phyloP scores from a whole-genome alignment of 1,140 invertebrate genomes.

The Ostrea edulis region DNA sequence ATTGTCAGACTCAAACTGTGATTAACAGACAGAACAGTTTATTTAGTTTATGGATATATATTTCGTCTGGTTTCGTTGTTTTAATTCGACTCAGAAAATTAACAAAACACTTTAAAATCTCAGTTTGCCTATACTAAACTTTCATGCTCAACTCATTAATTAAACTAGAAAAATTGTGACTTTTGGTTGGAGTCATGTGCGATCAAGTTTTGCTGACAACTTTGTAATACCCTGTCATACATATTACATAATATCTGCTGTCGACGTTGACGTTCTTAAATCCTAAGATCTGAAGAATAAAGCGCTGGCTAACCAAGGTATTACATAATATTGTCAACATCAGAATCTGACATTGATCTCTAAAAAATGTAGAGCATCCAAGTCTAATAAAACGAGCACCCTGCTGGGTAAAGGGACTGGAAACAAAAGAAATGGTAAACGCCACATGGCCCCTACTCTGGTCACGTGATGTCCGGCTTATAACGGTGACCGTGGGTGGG shows the following conservation, averaged over 20 bases:
- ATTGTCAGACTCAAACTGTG: too few species aligned
- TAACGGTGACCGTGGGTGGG: background rate
- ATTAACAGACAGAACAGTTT: too few species aligned
- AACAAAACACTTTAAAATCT: too few species aligned
- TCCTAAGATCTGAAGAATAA: background rate
- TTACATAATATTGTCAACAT: conserved; percentile 3
- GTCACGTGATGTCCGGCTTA: conserved; percentile 14
- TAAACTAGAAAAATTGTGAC: background rate
- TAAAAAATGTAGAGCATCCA: background rate
- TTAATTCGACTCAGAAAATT: too few species aligned
- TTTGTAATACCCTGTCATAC: background rate
- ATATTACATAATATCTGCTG: conserved; percentile 19
- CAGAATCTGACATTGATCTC: background rate
- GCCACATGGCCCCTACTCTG: background rate
- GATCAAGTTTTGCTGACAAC: background rate
- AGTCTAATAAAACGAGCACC: background rate
- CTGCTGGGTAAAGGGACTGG: background rate
- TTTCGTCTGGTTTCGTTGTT: too few species aligned
- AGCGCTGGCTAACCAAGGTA: background rate
- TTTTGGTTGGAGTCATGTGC: background rate
- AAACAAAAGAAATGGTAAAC: conserved; percentile 3
- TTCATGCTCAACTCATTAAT: background rate
- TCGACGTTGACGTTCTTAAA: background rate
- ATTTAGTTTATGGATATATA: too few species aligned
- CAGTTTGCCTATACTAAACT: background rate